Percentiles rank a stretch among this genome's conserved stretches.
phyloP scores from a whole-genome alignment of 2,888 invertebrate genomes.

The Drosophila borealis region DNA sequence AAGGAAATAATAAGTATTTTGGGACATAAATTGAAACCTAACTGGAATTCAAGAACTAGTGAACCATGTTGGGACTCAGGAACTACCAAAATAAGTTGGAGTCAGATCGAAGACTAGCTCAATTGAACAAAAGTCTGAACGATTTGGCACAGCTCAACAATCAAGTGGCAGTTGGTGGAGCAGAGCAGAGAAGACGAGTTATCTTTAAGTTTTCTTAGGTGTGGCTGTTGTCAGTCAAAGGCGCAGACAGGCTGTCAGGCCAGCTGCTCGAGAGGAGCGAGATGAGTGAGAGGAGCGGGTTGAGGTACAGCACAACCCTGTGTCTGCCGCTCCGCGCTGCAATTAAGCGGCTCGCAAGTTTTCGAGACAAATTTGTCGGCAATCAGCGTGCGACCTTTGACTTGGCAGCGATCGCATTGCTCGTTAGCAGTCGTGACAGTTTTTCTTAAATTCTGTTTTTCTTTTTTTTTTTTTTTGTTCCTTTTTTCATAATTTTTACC shows the following conservation, averaged over 20 bases:
- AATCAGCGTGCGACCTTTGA: slow-evolving; percentile 73
- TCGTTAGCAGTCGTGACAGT: slow-evolving; percentile 78
- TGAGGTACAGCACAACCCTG: slow-evolving; percentile 5
- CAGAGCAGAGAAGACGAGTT: slow-evolving; percentile 2
- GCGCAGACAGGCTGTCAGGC: slow-evolving; percentile 67
- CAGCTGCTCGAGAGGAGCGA: slow-evolving; percentile 23
- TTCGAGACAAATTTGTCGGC: slow-evolving; percentile 75
- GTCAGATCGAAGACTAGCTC: background rate
- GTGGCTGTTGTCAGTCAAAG: slow-evolving; percentile 77
- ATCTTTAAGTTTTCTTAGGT: slow-evolving; percentile 66
- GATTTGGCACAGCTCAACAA: background rate
- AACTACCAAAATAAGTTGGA: background rate
- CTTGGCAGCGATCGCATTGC: slow-evolving; percentile 59
- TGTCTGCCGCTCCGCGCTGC: slow-evolving; percentile 27
- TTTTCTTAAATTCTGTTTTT: slow-evolving; percentile 49
- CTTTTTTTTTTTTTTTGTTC: slow-evolving; percentile 29
- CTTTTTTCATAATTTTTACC: slow-evolving; percentile 73
- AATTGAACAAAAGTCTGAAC: slow-evolving; percentile 1
- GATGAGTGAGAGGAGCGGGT: background rate
- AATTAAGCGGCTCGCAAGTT: slow-evolving; percentile 74
- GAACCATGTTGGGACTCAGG: no score
- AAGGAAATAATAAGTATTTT: background rate
- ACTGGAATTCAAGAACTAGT: no score
- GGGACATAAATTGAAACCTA: background rate
- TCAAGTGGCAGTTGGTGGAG: slow-evolving; percentile 54